A percentile compares a stretch with the other conserved stretches of the same genome.
Evolutionary conservation across 2,888 invertebrate genomes (phyloP).

Genomic region (Ischnura elegans): DNA sequence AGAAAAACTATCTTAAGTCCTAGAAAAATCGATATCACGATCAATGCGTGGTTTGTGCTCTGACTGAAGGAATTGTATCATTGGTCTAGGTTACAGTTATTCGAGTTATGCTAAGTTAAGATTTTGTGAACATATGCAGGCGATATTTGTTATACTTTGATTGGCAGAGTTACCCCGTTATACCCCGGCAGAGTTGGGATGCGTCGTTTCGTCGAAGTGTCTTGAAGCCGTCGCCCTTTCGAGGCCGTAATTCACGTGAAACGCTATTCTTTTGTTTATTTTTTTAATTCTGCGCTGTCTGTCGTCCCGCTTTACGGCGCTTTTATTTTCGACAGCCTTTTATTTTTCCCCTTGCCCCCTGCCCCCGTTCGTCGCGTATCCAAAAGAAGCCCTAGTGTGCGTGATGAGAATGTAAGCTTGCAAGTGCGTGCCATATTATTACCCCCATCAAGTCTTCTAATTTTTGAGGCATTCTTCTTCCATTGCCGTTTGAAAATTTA

Average conservation of each 20-base stretch:
- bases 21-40: no score
- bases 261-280: background rate
- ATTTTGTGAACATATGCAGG: no score
- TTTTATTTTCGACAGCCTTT: background rate
- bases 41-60: no score
- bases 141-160: background rate
- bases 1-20: no score
- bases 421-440: background rate
- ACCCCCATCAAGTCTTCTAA: no score
- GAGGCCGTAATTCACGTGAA: background rate
- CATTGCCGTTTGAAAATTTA: no score
- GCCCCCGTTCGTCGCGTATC: background rate
- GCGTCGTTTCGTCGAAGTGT: background rate
- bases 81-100: no score
- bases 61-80: no score
- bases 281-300: background rate
- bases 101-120: no score
- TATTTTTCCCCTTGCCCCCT: no score
- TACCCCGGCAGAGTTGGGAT: no score
- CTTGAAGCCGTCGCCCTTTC: background rate
- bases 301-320: background rate
- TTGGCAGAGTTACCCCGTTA: background rate
- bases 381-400: background rate
- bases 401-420: background rate
- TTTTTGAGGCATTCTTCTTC: no score